Conservation (phyloP, 2,888 invertebrate genomes). For the Campoletis raptor region DNA sequence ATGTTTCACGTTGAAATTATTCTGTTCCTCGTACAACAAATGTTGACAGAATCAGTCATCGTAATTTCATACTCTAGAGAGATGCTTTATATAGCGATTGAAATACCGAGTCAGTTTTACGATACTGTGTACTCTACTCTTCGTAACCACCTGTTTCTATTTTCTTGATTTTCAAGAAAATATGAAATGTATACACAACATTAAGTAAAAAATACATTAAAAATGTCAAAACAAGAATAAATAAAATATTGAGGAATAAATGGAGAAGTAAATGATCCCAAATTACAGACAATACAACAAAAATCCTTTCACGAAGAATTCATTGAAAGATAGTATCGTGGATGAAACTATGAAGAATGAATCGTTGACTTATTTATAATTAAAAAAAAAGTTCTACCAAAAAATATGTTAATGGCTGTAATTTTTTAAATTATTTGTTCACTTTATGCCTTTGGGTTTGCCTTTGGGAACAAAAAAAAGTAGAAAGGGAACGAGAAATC, state of each 20-base stretch:
- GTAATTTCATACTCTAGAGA: constrained; percentile 19
- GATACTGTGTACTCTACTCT: constrained; percentile 8
- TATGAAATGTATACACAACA: background rate
- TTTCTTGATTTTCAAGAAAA: background rate
- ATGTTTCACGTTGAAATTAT: background rate
- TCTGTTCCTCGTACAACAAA: constrained; percentile 1
- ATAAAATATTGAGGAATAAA: no score
- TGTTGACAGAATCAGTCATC: constrained; percentile 46
- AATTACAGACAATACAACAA: background rate
- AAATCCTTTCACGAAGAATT: no score
- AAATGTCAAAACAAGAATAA: background rate
- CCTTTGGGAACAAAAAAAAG: background rate
- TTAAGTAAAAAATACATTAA: background rate
- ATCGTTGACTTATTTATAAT: background rate
- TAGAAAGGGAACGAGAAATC: background rate
- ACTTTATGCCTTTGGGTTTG: no score
- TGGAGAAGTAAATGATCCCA: background rate
- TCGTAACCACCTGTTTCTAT: constrained; percentile 11
- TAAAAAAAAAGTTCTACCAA: no score
- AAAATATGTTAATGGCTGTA: no score
- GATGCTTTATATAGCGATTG: background rate
- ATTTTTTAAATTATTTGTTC: no score
- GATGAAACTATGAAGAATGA: no score
- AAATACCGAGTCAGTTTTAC: constrained; percentile 20
- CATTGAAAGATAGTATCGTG: no score